Base-by-base conservation (phyloP, 2,888 invertebrate species). In the Xylocampa areola region DNA sequence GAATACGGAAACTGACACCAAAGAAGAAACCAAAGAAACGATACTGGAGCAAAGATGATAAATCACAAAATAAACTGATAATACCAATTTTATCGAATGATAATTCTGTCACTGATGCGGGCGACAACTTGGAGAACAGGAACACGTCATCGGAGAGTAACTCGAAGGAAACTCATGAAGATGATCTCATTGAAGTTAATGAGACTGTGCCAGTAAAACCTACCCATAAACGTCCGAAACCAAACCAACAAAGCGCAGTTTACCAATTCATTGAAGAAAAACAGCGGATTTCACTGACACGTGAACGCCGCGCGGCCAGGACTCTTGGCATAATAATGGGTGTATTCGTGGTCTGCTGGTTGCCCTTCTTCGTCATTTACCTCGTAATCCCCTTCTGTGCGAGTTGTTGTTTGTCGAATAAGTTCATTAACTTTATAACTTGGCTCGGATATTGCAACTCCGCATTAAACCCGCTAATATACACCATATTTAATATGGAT, bases 311-410 rank as follows among this genome's bases (percentile, higher is more conserved):
- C 32, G 99, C 99, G 0, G 99, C 99, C 0, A 95, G 99, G 47
- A 99, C 99, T 0, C 95, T 99, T 2, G 99, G 98, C 16, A 98
- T 99, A 52, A 99, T 99, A 55, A 99, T 99, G 97, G 99, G 99
- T 4, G 98, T 98, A 0, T 99, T 99, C 86, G 98, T 99, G 40
- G 96, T 99, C 7, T 99, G 99, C 88, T 99, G 99, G 99, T 94
- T 99, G 60, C 99, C 99, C 3, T 99, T 99, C 94, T 99, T 99
- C 89, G 95, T 98, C 29, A 97, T 98, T 96, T 99, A 99, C 88
- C 96, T 99, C 39, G 97, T 98, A 63, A 95, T 97, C 70, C 98
- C 98, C 3, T 98, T 98, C 86, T 98, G 98, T 84, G 94, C 95
- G 8, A 95, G 95, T 66, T 98, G 98, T 88, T 97, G 97, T 82